Percentiles rank a stretch among this genome's conserved stretches.
Conservation (phyloP, 92 coral and sea anemone genomes). For the Palythoa grandis region DNA sequence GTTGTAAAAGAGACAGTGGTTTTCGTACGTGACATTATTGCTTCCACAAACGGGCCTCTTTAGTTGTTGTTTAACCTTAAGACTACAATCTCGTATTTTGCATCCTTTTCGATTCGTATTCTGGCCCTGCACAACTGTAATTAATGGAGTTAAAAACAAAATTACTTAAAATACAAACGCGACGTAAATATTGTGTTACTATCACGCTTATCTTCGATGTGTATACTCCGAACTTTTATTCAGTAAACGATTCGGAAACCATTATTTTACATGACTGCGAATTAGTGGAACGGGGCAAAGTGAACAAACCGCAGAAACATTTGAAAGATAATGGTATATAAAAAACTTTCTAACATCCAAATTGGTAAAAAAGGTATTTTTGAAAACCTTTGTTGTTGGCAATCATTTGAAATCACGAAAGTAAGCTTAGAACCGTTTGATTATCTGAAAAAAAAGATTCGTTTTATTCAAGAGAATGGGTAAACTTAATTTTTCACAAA, state of each 20-base stretch:
- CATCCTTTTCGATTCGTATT: not conserved
- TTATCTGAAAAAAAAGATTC: too few relatives aligned
- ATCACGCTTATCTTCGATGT: too few relatives aligned
- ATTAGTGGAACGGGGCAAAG: too few relatives aligned
- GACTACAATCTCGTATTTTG: not conserved
- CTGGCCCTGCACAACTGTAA: slow-evolving; percentile 13
- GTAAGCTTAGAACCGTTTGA: too few relatives aligned
- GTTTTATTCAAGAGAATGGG: too few relatives aligned
- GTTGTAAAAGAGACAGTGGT: slow-evolving; percentile 64
- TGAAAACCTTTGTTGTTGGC: not conserved
- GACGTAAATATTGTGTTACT: not conserved
- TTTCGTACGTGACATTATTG: slow-evolving; percentile 72
- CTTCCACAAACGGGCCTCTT: slow-evolving; percentile 68
- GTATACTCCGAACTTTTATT: too few relatives aligned
- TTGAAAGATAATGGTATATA: not conserved
- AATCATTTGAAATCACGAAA: too few relatives aligned
- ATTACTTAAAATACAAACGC: not conserved
- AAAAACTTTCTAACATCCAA: not conserved
- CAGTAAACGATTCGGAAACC: too few relatives aligned
- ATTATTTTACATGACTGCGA: too few relatives aligned
- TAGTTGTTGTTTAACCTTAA: not conserved
- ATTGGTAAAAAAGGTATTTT: not conserved
- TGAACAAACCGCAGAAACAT: not conserved
- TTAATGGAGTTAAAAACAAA: not conserved
- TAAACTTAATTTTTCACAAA: too few relatives aligned